phyloP scores from a whole-genome alignment of 2,888 invertebrate species.

The Psococerastis gibbosa region DNA sequence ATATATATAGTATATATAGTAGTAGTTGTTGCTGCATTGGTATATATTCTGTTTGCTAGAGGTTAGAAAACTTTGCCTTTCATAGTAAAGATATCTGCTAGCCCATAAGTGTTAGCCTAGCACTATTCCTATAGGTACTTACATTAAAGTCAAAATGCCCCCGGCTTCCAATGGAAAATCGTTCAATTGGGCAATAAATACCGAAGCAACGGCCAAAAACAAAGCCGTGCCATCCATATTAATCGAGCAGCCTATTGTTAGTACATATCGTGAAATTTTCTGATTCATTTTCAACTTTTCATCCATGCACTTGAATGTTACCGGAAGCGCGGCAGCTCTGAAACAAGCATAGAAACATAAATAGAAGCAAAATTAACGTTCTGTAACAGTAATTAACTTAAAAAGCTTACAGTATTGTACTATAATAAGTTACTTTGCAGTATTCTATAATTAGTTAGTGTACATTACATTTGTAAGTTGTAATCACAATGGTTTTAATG shows the following conservation, averaged over 20 bases:
- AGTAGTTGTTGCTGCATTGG: no score
- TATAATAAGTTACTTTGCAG: no score
- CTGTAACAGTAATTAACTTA: no score
- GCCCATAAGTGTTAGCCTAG: conserved; percentile 8
- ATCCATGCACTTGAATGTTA: conserved; percentile 73
- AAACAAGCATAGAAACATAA: conserved; percentile 19
- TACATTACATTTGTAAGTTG: no score
- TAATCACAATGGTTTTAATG: no score
- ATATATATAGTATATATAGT: no score
- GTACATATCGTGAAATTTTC: conserved; percentile 67
- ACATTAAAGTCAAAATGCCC: conserved; percentile 76
- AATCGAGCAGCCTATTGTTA: conserved; percentile 80
- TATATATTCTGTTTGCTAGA: no score
- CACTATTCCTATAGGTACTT: no score
- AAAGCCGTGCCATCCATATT: conserved; percentile 86
- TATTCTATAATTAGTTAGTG: no score
- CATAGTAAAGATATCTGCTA: neutral
- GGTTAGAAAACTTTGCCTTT: neutral
- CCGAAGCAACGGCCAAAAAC: conserved; percentile 71
- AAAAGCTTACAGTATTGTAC: no score
- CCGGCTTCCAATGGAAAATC: conserved; percentile 59
- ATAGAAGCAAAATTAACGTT: conserved; percentile 7
- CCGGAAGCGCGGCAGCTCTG: conserved; percentile 74
- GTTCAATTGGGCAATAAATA: conserved; percentile 78
- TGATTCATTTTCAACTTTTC: conserved; percentile 62